Conservation (phyloP, 2,797 vertebrate species). For the Phaenicophaeus curvirostris region DNA sequence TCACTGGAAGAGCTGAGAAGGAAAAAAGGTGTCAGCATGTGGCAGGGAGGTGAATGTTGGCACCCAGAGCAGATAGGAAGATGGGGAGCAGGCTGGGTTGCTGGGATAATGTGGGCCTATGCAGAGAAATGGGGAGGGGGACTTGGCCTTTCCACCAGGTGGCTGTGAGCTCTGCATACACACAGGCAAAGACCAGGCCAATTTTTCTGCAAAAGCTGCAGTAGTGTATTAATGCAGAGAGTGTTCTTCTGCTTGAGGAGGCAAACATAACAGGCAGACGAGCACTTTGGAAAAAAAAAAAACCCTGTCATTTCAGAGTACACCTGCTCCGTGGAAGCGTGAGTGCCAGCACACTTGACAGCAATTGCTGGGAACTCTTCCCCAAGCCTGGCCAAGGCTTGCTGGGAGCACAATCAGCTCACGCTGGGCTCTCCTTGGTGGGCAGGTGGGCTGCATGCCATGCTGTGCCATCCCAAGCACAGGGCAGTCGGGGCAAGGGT, state of each 20-base stretch:
- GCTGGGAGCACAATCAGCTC: background rate
- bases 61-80: background rate
- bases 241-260: slow-evolving; percentile 46
- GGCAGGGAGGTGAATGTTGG: background rate
- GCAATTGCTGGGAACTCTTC: background rate
- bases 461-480: background rate
- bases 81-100: background rate
- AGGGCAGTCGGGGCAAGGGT: accelerated
- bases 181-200: background rate
- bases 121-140: background rate
- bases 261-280: background rate
- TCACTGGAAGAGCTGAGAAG: background rate
- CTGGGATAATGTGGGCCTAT: background rate
- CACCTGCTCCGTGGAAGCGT: accelerated
- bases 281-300: background rate
- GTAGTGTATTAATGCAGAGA: background rate
- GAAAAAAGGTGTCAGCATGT: background rate
- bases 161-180: background rate
- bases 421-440: background rate
- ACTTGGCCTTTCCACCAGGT: background rate
- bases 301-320: background rate
- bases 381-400: background rate
- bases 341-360: background rate
- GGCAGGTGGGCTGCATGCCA: background rate
- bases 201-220: background rate